phyloP scores from a whole-genome alignment of 2,797 vertebrate genomes.

The Streptopelia turtur region DNA sequence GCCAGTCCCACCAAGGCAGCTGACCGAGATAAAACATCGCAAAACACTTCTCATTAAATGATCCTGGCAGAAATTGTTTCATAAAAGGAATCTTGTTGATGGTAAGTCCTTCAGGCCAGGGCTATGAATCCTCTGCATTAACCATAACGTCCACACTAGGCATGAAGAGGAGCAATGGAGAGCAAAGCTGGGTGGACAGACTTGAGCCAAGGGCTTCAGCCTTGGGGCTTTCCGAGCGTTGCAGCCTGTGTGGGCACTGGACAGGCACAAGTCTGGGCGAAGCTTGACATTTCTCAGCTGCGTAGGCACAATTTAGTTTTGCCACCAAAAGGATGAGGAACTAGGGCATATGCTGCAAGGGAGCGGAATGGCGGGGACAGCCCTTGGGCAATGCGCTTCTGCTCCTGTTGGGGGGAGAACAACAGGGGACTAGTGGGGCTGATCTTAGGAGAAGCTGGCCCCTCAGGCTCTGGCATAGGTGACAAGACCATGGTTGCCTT shows the following conservation, averaged over 20 bases:
- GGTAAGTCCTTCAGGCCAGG: not conserved
- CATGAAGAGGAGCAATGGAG: not conserved
- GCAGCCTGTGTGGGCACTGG: not conserved
- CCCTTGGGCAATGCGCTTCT: rapidly evolving
- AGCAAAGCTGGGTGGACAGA: not conserved
- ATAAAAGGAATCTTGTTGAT: not conserved
- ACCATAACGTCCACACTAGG: not conserved
- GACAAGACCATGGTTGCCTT: not conserved
- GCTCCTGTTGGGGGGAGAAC: not conserved
- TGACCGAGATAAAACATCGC: not conserved
- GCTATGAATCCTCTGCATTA: not conserved
- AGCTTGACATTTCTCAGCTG: not conserved
- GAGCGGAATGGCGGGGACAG: rapidly evolving
- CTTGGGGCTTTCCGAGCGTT: rapidly evolving
- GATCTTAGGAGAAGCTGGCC: not conserved
- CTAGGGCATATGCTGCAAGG: not conserved
- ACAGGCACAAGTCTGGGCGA: not conserved
- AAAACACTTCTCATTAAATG: not conserved
- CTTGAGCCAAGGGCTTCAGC: not conserved
- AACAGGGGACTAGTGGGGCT: not conserved
- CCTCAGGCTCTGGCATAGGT: not conserved
- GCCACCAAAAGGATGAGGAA: not conserved
- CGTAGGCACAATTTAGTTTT: not conserved
- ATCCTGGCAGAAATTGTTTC: not conserved
- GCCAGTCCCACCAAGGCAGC: rapidly evolving